These are phyloP conservation scores for Margaritifera margaritifera DNA, from an alignment of 2,888 invertebrate genomes.

Conservation along the genomic window DNA sequence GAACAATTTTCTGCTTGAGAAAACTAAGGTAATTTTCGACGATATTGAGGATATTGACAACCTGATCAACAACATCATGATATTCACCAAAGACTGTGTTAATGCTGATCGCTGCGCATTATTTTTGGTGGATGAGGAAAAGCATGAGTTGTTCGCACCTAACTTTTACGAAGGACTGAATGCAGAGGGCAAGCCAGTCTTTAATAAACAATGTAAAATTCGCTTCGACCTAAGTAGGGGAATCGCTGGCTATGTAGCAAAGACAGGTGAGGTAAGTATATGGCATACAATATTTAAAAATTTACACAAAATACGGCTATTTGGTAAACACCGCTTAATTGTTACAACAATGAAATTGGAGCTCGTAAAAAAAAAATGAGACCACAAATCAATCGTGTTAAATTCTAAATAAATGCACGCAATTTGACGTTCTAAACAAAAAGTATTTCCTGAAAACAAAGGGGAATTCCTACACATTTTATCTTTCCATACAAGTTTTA, in stretches of 20 bases:
- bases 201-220: constrained; percentile 45
- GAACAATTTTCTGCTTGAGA: constrained; percentile 47
- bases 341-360: neutral
- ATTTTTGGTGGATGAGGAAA: constrained; percentile 56
- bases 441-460: too few relatives aligned
- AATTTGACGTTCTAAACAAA: too few relatives aligned
- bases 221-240: constrained; percentile 53
- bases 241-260: constrained; percentile 60
- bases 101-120: constrained; percentile 57
- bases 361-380: neutral
- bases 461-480: too few relatives aligned
- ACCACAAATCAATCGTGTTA: neutral
- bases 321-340: neutral
- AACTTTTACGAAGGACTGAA: constrained; percentile 55
- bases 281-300: neutral
- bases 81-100: constrained; percentile 60
- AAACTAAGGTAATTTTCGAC: constrained; percentile 55
- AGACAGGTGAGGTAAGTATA: constrained; percentile 44
- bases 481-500: too few relatives aligned
- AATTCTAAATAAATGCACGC: too few relatives aligned
- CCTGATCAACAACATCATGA: constrained; percentile 56
- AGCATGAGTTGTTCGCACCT: constrained; percentile 52
- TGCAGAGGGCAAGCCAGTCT: constrained; percentile 43
- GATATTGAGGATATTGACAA: constrained; percentile 52
- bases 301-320: neutral